These are phyloP conservation scores for Mungos mungo DNA, from an alignment of 2,113 vertebrate genomes.

Conservation along the genomic window DNA sequence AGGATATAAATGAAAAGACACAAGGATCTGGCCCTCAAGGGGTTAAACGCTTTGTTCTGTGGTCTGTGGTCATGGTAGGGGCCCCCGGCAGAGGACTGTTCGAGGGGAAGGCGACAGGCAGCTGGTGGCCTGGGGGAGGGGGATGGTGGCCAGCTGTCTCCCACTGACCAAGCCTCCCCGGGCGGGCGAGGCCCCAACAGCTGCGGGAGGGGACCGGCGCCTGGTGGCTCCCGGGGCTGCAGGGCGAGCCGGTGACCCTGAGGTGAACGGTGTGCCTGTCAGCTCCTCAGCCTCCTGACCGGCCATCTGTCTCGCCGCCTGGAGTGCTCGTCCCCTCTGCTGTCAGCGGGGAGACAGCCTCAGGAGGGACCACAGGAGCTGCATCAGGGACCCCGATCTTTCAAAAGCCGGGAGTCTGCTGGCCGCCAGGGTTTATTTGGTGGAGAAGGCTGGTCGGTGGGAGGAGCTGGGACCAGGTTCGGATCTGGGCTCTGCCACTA, in stretches of 20 bases:
- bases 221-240: neutral
- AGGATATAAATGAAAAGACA: neutral
- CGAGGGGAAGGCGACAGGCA: neutral
- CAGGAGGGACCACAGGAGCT: neutral
- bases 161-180: slow-evolving; percentile 34
- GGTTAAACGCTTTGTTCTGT: neutral
- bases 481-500: neutral
- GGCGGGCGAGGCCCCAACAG: slow-evolving; percentile 33
- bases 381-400: rapidly evolving
- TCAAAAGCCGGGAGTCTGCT: neutral
- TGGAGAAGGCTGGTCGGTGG: neutral
- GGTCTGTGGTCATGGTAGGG: neutral
- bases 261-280: slow-evolving; percentile 40
- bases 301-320: slow-evolving; percentile 73
- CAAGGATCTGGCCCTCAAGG: neutral
- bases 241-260: slow-evolving; percentile 40
- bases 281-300: neutral
- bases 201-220: slow-evolving; percentile 42
- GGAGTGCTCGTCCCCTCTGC: neutral
- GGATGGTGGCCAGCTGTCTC: slow-evolving; percentile 57
- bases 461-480: neutral
- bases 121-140: neutral
- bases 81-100: neutral
- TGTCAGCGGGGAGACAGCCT: neutral
- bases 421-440: neutral